Percentiles rank a stretch among this genome's conserved stretches.
These are phyloP conservation scores for Coracopsis vasa DNA, from an alignment of 2,113 vertebrate species.

Conservation along the genomic window DNA sequence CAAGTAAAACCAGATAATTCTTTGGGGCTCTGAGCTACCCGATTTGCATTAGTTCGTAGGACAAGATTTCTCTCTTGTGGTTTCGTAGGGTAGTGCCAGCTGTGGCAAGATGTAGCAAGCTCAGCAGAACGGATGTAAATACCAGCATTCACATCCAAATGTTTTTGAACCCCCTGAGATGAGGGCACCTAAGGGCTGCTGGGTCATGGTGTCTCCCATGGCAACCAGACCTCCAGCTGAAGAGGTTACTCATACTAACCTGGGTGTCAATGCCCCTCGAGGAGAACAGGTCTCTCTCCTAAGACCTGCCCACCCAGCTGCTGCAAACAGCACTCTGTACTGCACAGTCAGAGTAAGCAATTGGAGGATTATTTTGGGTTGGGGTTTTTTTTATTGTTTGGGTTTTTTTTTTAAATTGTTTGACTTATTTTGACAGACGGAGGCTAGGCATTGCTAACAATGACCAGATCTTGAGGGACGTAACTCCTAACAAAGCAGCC, in stretches of 20 bases:
- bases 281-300: neutral
- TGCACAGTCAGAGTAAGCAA: neutral
- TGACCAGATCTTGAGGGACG: neutral
- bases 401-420: neutral
- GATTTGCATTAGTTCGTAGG: neutral
- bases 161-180: neutral
- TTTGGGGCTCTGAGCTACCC: neutral
- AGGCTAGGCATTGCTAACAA: neutral
- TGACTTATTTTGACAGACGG: neutral
- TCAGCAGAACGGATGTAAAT: neutral
- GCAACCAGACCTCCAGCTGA: neutral
- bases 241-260: neutral
- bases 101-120: neutral
- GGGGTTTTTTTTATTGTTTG: neutral
- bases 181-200: rapidly evolving
- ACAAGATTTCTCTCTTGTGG: neutral
- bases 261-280: neutral
- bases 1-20: neutral
- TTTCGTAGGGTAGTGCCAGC: neutral
- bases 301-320: neutral
- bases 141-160: rapidly evolving
- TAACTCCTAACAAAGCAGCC: neutral
- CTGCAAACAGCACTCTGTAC: neutral
- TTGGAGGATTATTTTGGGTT: neutral
- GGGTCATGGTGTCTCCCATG: neutral